These are phyloP conservation scores for Serrognathus titanus DNA, from an alignment of 2,888 invertebrate species.

Conservation along the genomic window DNA sequence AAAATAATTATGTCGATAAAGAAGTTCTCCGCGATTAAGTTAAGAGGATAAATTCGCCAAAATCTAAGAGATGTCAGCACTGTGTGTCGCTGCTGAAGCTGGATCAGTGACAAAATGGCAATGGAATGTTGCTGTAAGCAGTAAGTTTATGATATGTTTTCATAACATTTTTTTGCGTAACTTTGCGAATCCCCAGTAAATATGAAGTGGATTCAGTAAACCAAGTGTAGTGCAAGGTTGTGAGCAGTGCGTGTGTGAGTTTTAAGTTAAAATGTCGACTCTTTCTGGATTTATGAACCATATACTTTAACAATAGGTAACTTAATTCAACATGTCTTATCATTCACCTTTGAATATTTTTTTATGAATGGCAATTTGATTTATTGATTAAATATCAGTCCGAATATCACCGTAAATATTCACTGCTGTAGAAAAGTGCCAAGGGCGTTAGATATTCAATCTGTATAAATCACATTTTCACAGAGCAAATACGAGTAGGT, in stretches of 20 bases:
- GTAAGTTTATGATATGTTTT: slow-evolving; percentile 46
- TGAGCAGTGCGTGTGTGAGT: slow-evolving; percentile 33
- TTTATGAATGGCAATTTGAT: slow-evolving; percentile 40
- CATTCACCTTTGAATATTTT: slow-evolving; percentile 47
- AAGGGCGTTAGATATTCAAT: no score
- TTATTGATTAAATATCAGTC: slow-evolving; percentile 30
- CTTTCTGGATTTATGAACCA: slow-evolving; percentile 45
- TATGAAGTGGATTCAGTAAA: slow-evolving; percentile 36
- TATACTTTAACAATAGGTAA: slow-evolving; percentile 51
- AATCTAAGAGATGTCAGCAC: slow-evolving; percentile 28
- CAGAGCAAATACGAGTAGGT: slow-evolving; percentile 4
- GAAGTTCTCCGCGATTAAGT: neutral
- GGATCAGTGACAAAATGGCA: slow-evolving; percentile 51
- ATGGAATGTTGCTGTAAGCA: slow-evolving; percentile 48
- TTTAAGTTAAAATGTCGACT: slow-evolving; percentile 31
- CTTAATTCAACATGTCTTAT: slow-evolving; percentile 48
- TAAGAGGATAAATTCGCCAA: no score
- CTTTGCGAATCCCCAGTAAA: slow-evolving; percentile 35
- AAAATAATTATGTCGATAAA: slow-evolving; percentile 9
- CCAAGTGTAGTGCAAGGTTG: slow-evolving; percentile 29
- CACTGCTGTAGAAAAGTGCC: no score
- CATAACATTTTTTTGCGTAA: slow-evolving; percentile 33
- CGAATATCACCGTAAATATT: neutral
- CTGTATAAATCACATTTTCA: neutral
- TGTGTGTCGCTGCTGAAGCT: slow-evolving; percentile 25